Base-by-base conservation (phyloP, 2,113 vertebrate species). In the Oceanites oceanicus region DNA sequence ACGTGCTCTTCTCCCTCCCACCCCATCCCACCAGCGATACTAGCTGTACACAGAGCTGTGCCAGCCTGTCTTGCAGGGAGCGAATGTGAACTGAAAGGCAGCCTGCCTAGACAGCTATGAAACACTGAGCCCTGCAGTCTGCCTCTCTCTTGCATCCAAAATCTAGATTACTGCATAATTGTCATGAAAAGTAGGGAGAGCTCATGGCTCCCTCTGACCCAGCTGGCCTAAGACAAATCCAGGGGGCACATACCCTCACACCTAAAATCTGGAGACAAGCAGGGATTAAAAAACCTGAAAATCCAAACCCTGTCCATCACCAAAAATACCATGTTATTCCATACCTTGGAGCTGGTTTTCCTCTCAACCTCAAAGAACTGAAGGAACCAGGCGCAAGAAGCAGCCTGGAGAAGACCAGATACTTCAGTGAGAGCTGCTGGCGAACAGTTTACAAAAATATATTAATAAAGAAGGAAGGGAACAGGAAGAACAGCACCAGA, bases 1-100 rank as follows among this genome's bases (percentile, higher is more conserved):
- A 68, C 0, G 0, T 0, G 5, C 25, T 91, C n/a, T 34, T 53
- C 47, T 38, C 45, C 34, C 36, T 49, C 45, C 38, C 47, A 47
- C 16, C 44, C 71, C 66, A 61, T 19, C 42, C 65, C 72, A 7
- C 8, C 45, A n/a, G 36, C 0, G 0, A 25, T 22, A 65, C 4
- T 27, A 56, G 53, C 74, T 78, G 44, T 2, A 72, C 47, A 25
- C 20, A 65, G 44, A 71, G 71, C 78, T 76, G 74, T 65, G 74
- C 47, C 86, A 40, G 30, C 42, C 72, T 61, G 53, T 49, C 63
- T 34, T 11, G 42, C 27, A 42, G 22, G n/a, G 12, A 88, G 59
- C 23, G 70, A 52, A 85, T 15, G 38, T 2, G 42, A 86, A 8
- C 62, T 65, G 85, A 75, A 82, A 87, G 86, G 82, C 56, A 92